These are phyloP conservation scores for Dysidea cf. avara DNA, from an alignment of 37 sponge, comb jelly and placozoan genomes.

Conservation along the genomic window DNA sequence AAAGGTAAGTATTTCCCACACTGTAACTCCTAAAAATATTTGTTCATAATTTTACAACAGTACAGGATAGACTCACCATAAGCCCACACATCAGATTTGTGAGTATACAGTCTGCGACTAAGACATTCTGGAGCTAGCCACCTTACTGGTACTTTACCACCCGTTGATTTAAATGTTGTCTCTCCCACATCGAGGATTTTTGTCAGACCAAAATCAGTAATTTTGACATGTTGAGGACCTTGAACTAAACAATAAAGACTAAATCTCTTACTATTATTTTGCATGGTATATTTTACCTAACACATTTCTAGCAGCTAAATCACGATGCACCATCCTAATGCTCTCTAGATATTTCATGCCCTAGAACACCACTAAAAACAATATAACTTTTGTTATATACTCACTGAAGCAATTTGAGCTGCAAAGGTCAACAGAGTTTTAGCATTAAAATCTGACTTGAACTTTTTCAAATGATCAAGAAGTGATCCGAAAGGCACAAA, in stretches of 20 bases:
- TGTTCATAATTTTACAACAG: too few relatives aligned
- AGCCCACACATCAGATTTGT: slow-evolving; percentile 93
- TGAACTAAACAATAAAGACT: slow-evolving; percentile 44
- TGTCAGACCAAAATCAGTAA: slow-evolving; percentile 93
- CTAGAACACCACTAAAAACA: too few relatives aligned
- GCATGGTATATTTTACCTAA: too few relatives aligned
- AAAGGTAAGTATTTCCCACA: slow-evolving; percentile 91
- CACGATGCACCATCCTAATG: too few relatives aligned
- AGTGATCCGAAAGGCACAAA: slow-evolving; percentile 86
- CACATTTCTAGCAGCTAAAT: too few relatives aligned
- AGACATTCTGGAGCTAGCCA: slow-evolving; percentile 91
- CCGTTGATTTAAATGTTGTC: slow-evolving; percentile 58
- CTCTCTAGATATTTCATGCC: too few relatives aligned
- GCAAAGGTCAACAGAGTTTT: slow-evolving; percentile 63
- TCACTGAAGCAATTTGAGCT: slow-evolving; percentile 62
- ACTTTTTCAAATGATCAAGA: slow-evolving; percentile 79
- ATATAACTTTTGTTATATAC: too few relatives aligned
- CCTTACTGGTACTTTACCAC: slow-evolving; percentile 84
- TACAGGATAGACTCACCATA: slow-evolving; percentile 19
- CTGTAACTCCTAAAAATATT: slow-evolving; percentile 70
- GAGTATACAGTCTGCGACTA: slow-evolving; percentile 54
- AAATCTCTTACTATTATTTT: too few relatives aligned
- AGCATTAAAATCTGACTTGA: slow-evolving; percentile 67
- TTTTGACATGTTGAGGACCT: slow-evolving; percentile 74
- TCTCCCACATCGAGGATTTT: slow-evolving; percentile 78